Conservation (phyloP, 2,888 invertebrate species). For the Oscheius onirici region DNA sequence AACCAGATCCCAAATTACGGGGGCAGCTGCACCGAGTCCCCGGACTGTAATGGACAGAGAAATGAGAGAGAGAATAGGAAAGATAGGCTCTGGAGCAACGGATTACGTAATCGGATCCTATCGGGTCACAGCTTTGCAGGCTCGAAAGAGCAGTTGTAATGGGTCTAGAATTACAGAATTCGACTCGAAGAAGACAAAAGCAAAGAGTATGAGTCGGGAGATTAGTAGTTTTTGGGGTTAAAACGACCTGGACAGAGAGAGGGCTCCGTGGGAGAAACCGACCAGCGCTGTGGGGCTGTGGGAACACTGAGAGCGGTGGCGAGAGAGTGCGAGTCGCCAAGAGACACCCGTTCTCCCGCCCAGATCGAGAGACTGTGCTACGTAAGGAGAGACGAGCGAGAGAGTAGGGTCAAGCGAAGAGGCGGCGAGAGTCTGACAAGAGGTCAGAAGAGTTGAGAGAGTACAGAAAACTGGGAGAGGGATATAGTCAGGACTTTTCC, state of each 20-base stretch:
- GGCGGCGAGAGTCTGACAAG: slow-evolving; percentile 1
- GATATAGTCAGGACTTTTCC: background rate
- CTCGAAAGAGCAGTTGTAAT: too few species aligned
- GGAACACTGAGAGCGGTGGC: background rate
- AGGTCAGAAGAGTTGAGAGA: background rate
- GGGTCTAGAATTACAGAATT: background rate
- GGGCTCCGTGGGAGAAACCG: slow-evolving; percentile 16
- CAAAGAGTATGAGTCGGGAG: too few species aligned
- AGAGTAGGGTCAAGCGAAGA: slow-evolving; percentile 23
- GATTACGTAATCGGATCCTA: too few species aligned
- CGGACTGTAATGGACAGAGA: background rate
- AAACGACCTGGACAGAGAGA: background rate
- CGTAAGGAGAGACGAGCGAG: slow-evolving; percentile 4
- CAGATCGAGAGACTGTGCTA: background rate
- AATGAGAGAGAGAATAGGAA: background rate
- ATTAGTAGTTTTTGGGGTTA: background rate
- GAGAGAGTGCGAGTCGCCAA: background rate
- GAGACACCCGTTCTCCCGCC: slow-evolving; percentile 8
- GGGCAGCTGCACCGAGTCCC: background rate
- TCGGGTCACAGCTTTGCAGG: too few species aligned
- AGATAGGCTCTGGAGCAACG: background rate
- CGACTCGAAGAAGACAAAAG: background rate
- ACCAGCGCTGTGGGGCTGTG: background rate
- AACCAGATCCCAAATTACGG: slow-evolving; percentile 15
- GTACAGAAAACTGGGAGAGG: background rate